Evolutionary conservation across 2,797 vertebrate species (phyloP), one percentile per base, ranked within the genome.

Genomic region (Protonibea diacanthus): DNA sequence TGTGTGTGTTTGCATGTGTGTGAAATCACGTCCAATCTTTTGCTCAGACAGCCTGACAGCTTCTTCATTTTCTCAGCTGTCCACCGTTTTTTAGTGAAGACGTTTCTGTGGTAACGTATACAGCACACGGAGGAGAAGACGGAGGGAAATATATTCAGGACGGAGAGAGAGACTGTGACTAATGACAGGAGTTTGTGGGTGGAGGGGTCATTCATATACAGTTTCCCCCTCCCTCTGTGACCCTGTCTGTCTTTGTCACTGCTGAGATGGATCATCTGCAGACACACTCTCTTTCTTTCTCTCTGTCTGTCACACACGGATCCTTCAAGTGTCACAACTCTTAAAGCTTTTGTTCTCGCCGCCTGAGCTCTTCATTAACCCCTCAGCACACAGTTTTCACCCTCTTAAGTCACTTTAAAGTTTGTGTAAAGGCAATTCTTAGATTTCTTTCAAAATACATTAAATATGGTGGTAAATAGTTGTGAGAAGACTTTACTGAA

Each of bases 211-310:
- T 89, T 88, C 88, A 84, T 87, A 88, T 93, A 92, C 88, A 88
- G 91, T 91, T 92, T 86, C 89, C 88, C 78, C 87, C 88, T 89
- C 90, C 88, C 80, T 89, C 86, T 84, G 88, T 88, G 90, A 88
- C 66, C 71, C 86, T 80, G 85, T 85, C 90, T 81, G 75, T 82
- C 84, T 90, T 81, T 89, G 89, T 88, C 86, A 74, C 45, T 40
- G 65, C 49, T 1, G 67, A 91, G 89, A 92, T 89, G 81, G 89
- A 93, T 92, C 90, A 90, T 88, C 88, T 56, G 44, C 74, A 84
- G 62, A 84, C 78, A 86, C 74, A 75, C 82, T 70, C 80, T 58
- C 62, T 83, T 47, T 49, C 8, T 38, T 42, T 59, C 53, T 51
- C 71, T 17, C 55, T 21, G 6, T 44, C 52, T 60, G 47, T 29